Base-by-base conservation (phyloP, 2,888 invertebrate species). In the Eupithecia exiguata region DNA sequence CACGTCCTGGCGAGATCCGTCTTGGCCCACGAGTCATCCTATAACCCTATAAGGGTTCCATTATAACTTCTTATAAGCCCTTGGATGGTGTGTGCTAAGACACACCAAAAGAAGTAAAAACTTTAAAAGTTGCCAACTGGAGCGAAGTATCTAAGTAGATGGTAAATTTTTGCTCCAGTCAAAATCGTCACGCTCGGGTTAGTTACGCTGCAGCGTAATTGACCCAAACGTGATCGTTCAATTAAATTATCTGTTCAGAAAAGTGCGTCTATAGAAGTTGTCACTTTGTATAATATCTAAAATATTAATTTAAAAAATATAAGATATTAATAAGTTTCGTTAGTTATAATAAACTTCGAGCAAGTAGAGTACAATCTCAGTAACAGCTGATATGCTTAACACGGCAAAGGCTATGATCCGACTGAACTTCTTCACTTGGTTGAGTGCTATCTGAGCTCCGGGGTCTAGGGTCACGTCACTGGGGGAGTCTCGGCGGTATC, bases 291-390 rank as follows among this genome's bases (percentile, higher is more conserved):
- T 49, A 49, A 18, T 18, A 10, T 0, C 1, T 6, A 2, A n/a
- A 49, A 53, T 21, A 21, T 30, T 30, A 46, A 10, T 0, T 4
- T 6, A 2, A n/a, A 49, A 53, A 21, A 21, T 21, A 53, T 21
- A 53, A 25, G 10, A 53, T 10, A 21, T 7, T 53, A 5, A 14
- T 12, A 58, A 14, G 12, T 21, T 53, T 12, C 1, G 5, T 58
- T 58, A 58, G 4, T n/a, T 74, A 65, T 80, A 77, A 74, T 76
- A 79, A 25, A 66, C 78, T 40, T 92, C 92, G 14, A 91, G 71
- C 0, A 91, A 9, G 72, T 91, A 93, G 0, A 92, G 73, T 1
- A 88, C 78, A 1, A 93, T 85, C 74, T 94, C 93, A 0, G 91
- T 79, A 0, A 88, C 38, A 0, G 92, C 91, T 0, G 92, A 89